Evolutionary conservation across 2,113 vertebrate genomes (phyloP), one percentile per base, ranked within the genome.

Genomic region (Falco punctatus): DNA sequence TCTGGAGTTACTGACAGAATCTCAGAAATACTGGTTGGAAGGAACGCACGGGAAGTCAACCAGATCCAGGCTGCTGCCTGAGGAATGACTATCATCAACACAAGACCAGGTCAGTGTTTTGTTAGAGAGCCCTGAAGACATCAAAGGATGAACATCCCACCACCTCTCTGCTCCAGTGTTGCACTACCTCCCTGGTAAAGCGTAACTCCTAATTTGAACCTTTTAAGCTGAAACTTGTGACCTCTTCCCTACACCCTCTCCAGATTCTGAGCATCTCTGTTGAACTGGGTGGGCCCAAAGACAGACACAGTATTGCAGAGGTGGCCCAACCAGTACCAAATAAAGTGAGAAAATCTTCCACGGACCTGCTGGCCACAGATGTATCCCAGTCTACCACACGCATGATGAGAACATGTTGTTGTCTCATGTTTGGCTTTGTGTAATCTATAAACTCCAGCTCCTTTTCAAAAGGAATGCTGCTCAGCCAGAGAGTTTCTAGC

Each of bases 251-350:
- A 48, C 18, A 86, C 3, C 16, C 18, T 80, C 38, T 82, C 28
- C 55, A 51, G 48, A 30, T 88, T 54, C 61, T 62, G 42, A 66
- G 40, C 52, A 62, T 30, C 35, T 44, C 19, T 91, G 38, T 22
- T 57, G 42, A 88, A 48, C 1, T 5, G 59, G 5, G 11, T 26
- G 10, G 35, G 26, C 10, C 5, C 33, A 52, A 78, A 81, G 19
- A 17, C 73, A 46, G 28, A 55, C 54, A 23, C 2, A 20, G 6
- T 8, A 24, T 10, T 77, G 23, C 23, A 26, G 26, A 70, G 11
- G 40, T 28, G 30, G 19, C 35, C 44, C 22, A 0, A 48, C 38
- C 24, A 51, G 12, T 32, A 38, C 5, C 0, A 0, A 55, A 11
- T 46, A 72, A 90, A 90, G 4, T 3, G 13, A 48, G 35, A 44